phyloP scores from a whole-genome alignment of 2,113 vertebrate species.

The Dasyornis broadbenti region DNA sequence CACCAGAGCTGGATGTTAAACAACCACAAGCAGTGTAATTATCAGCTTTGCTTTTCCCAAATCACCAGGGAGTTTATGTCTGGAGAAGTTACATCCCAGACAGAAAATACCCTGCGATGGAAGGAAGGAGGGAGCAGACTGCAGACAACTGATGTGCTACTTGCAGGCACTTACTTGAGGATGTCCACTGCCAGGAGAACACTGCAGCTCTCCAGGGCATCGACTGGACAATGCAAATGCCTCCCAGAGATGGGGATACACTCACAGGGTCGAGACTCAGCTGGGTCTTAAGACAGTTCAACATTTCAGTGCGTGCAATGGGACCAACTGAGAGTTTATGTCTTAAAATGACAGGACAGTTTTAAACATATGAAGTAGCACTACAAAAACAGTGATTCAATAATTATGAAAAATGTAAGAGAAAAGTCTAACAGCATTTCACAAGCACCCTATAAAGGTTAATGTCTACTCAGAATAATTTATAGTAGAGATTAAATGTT shows the following conservation, averaged over 20 bases:
- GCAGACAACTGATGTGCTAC: not conserved
- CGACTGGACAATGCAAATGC: not conserved
- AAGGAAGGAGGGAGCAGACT: not conserved
- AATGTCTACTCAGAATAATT: not conserved
- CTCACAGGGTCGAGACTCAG: not conserved
- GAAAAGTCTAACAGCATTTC: not conserved
- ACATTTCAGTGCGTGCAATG: not conserved
- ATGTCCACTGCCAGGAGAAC: not conserved
- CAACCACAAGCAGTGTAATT: fast-evolving
- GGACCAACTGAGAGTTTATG: not conserved
- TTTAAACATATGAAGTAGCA: not conserved
- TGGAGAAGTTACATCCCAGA: not conserved
- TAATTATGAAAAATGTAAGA: not conserved
- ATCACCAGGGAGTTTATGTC: not conserved
- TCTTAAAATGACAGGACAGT: not conserved
- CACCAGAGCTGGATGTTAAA: not conserved
- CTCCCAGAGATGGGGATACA: not conserved
- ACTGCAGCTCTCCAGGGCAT: not conserved
- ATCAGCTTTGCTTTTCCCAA: not conserved
- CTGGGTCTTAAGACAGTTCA: not conserved
- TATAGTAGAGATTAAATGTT: not conserved
- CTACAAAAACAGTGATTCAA: not conserved
- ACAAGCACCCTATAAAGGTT: not conserved
- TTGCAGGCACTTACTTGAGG: not conserved
- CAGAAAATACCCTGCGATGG: not conserved